A percentile compares a stretch with the other conserved stretches of the same genome.
Conservation (phyloP, 2,888 invertebrate species). For the Athrips mouffetella region DNA sequence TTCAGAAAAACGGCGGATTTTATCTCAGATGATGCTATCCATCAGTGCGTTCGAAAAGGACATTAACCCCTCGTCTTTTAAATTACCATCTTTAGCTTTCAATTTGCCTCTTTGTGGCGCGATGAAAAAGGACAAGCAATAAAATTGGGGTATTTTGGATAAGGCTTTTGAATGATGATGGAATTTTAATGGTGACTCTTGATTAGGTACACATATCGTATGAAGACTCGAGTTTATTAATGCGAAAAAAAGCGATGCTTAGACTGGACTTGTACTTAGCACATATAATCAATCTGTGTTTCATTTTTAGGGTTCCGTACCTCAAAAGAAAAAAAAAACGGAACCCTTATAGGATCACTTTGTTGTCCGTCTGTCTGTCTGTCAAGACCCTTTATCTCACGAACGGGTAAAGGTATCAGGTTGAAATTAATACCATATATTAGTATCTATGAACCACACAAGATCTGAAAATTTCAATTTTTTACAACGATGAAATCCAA, state of each 20-base stretch:
- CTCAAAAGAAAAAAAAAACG: no score
- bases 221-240: slow-evolving; percentile 14
- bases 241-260: neutral
- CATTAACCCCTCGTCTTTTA: slow-evolving; percentile 69
- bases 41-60: slow-evolving; percentile 60
- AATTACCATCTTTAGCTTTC: slow-evolving; percentile 76
- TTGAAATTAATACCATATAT: no score
- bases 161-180: slow-evolving; percentile 28
- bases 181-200: slow-evolving; percentile 23
- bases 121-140: slow-evolving; percentile 56
- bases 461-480: no score
- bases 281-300: no score
- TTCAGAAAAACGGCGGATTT: slow-evolving; percentile 49
- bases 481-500: no score
- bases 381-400: no score
- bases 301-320: no score
- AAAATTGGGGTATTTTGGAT: slow-evolving; percentile 43
- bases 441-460: no score
- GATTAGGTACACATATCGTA: slow-evolving; percentile 7
- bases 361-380: no score
- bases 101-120: slow-evolving; percentile 69
- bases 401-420: no score
- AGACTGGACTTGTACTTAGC: neutral
- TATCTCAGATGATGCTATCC: slow-evolving; percentile 64
- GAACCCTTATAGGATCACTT: no score